A percentile compares a stretch with the other conserved stretches of the same genome.
Evolutionary conservation across 2,888 invertebrate species (phyloP).

Genomic region (Cosmia pyralina): DNA sequence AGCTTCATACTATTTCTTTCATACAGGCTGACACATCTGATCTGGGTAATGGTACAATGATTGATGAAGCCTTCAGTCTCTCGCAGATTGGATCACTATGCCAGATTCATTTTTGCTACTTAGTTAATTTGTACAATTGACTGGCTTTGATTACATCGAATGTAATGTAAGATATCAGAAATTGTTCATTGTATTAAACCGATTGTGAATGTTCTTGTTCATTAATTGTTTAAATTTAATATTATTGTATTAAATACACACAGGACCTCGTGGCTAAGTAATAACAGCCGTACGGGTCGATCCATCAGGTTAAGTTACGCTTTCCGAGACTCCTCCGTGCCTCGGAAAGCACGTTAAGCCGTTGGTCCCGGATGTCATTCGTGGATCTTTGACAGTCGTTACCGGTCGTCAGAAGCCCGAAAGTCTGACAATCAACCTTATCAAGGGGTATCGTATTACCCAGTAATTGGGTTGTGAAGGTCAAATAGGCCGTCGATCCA

Average conservation of each 20-base stretch:
- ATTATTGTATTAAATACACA: constrained; percentile 7
- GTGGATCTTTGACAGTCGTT: no score
- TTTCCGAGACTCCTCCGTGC: no score
- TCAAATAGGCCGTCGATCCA: no score
- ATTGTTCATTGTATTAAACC: constrained; percentile 17
- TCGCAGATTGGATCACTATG: constrained; percentile 49
- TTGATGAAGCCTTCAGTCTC: constrained; percentile 54
- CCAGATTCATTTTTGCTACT: constrained; percentile 49
- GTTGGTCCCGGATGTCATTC: no score
- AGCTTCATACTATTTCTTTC: constrained; percentile 55
- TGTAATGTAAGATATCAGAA: background rate
- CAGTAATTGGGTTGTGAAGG: no score
- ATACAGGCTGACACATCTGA: constrained; percentile 26
- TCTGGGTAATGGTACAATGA: constrained; percentile 56
- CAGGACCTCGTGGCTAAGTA: no score
- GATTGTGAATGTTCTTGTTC: constrained; percentile 2
- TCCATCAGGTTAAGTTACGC: no score
- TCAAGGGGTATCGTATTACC: no score
- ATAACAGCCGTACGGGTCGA: no score
- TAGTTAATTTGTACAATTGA: constrained; percentile 50
- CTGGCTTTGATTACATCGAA: constrained; percentile 21
- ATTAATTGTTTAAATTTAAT: background rate
- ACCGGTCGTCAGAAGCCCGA: no score
- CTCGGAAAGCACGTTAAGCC: no score
- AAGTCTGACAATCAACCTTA: no score